Conservation (phyloP, 2,113 vertebrate genomes). For the Pycnonotus jocosus region DNA sequence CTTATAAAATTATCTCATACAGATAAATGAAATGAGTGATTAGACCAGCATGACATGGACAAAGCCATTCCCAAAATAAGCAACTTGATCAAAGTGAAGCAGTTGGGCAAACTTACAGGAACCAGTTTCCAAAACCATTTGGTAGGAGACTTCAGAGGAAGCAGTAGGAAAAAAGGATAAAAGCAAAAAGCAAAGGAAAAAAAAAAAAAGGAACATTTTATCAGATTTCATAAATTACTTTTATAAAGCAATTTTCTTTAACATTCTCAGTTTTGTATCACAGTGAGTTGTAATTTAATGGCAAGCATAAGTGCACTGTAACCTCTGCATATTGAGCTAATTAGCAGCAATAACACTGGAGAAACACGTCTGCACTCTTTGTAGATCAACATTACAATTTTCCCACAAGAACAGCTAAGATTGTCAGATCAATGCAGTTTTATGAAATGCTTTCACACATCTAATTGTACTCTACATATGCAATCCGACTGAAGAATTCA, state of each 20-base stretch:
- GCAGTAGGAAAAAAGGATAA: slow-evolving; percentile 71
- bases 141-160: slow-evolving; percentile 94
- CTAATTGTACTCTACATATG: slow-evolving; percentile 2
- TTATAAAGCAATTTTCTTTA: slow-evolving; percentile 23
- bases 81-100: slow-evolving; percentile 44
- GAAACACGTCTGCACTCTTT: neutral
- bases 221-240: slow-evolving; percentile 62
- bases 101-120: slow-evolving; percentile 89
- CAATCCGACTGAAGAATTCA: slow-evolving; percentile 33
- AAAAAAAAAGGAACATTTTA: slow-evolving; percentile 60
- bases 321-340: neutral
- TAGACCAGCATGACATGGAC: slow-evolving; percentile 33
- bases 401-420: neutral
- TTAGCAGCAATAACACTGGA: slow-evolving; percentile 24
- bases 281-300: neutral
- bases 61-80: slow-evolving; percentile 34
- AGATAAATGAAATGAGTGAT: slow-evolving; percentile 14
- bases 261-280: slow-evolving; percentile 19
- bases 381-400: neutral
- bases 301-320: neutral
- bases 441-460: slow-evolving; percentile 6
- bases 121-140: slow-evolving; percentile 99
- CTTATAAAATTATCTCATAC: neutral
- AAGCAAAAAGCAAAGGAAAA: slow-evolving; percentile 61
- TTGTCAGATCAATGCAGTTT: slow-evolving; percentile 7